These are phyloP conservation scores for Microtus richardsoni DNA, from an alignment of 2,113 vertebrate genomes.

Conservation along the genomic window DNA sequence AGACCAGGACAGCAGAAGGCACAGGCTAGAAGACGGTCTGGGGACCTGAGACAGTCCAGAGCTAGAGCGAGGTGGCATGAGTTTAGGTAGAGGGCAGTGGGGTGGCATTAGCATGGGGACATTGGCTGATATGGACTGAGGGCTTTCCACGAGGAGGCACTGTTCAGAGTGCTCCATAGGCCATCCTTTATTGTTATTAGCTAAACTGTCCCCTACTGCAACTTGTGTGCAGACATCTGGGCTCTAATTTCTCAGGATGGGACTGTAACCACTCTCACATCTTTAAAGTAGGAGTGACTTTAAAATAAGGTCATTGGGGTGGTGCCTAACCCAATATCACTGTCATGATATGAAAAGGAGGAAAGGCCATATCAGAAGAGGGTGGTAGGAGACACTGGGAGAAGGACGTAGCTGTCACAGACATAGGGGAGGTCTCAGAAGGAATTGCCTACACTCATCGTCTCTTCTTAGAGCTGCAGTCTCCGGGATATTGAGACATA, in stretches of 20 bases:
- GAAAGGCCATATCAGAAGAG: not conserved
- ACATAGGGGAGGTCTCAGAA: not conserved
- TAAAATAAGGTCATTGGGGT: not conserved
- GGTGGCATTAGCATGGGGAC: too few species aligned
- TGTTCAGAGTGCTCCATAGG: not conserved
- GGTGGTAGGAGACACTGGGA: rapidly evolving
- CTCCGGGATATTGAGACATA: not conserved
- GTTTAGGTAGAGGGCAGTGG: not conserved
- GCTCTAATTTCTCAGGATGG: not conserved
- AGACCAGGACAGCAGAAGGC: not conserved
- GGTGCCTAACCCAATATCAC: not conserved
- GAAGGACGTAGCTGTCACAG: not conserved
- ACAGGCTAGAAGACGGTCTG: not conserved
- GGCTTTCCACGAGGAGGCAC: not conserved
- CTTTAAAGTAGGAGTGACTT: not conserved
- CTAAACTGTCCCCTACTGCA: too few species aligned
- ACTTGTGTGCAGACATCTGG: not conserved
- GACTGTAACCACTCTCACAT: not conserved
- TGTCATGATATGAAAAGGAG: not conserved
- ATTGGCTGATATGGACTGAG: rapidly evolving
- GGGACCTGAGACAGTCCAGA: not conserved
- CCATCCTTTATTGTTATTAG: not conserved
- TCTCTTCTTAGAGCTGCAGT: not conserved
- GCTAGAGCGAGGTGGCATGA: not conserved
- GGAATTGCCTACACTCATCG: not conserved